These are phyloP conservation scores for Tipula vernalis DNA, from an alignment of 2,888 invertebrate species.

Conservation along the genomic window DNA sequence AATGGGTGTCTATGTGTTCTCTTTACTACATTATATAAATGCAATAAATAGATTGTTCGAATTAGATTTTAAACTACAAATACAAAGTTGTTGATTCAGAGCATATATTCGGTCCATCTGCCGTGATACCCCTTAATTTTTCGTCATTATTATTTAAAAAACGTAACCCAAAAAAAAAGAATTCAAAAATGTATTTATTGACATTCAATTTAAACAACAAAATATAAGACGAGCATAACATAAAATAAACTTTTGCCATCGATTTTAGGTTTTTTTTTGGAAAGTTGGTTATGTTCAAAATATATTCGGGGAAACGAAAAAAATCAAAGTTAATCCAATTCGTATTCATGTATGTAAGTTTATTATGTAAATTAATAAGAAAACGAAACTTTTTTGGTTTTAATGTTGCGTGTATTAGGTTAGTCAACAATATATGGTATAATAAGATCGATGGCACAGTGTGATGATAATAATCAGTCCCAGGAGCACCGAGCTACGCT, in stretches of 20 bases:
- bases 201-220: neutral
- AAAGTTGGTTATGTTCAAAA: neutral
- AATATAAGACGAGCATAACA: neutral
- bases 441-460: neutral
- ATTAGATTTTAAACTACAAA: neutral
- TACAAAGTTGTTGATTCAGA: neutral
- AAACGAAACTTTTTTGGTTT: neutral
- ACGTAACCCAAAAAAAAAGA: neutral
- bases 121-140: neutral
- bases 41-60: neutral
- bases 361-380: neutral
- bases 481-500: too few species aligned
- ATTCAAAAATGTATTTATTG: neutral
- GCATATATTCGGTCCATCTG: neutral
- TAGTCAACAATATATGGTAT: neutral
- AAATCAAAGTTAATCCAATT: neutral
- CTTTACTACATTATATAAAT: too few species aligned
- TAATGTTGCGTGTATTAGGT: neutral
- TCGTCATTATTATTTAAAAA: neutral
- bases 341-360: neutral
- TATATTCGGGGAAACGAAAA: neutral
- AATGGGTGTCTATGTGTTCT: neutral
- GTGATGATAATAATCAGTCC: neutral
- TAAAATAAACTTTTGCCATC: neutral
- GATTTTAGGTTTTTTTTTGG: neutral